Conservation (phyloP, 2,113 vertebrate species). For the Sturnus vulgaris region DNA sequence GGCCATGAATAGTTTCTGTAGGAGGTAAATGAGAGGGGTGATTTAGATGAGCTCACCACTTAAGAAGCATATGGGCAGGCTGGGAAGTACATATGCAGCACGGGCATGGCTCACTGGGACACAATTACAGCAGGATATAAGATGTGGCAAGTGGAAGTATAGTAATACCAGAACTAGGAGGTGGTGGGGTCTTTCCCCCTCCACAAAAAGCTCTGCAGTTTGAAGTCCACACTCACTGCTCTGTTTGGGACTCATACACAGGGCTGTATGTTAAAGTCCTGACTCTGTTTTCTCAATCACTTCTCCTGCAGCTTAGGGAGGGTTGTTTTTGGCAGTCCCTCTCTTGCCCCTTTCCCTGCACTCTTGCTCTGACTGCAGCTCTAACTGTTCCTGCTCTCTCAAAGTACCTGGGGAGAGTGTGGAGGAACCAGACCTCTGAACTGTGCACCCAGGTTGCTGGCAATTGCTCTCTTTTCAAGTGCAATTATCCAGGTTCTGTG, state of each 20-base stretch:
- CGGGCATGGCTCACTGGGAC: neutral
- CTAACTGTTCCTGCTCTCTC: neutral
- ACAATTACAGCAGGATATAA: slow-evolving; percentile 42
- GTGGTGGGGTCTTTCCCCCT: neutral
- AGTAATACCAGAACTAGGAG: slow-evolving; percentile 1
- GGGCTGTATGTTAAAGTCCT: neutral
- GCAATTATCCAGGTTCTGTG: neutral
- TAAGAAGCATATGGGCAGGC: slow-evolving; percentile 50
- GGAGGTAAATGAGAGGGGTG: slow-evolving; percentile 59
- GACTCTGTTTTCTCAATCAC: slow-evolving; percentile 48
- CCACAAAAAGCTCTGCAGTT: neutral
- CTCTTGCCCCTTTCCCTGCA: neutral
- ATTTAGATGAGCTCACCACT: slow-evolving; percentile 61
- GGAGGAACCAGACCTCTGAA: neutral
- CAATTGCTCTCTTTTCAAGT: neutral
- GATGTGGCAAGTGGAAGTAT: slow-evolving; percentile 41
- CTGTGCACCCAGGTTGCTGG: neutral
- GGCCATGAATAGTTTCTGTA: slow-evolving; percentile 56
- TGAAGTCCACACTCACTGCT: neutral
- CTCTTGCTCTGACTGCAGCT: neutral
- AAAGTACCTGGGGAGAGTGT: neutral
- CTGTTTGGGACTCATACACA: neutral
- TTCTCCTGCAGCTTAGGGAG: neutral
- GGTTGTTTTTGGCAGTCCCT: slow-evolving; percentile 36
- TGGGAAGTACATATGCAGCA: slow-evolving; percentile 17